Percentiles rank a stretch among this genome's conserved stretches.
phyloP scores from a whole-genome alignment of 2,113 vertebrate species.

The Nipponia nippon region DNA sequence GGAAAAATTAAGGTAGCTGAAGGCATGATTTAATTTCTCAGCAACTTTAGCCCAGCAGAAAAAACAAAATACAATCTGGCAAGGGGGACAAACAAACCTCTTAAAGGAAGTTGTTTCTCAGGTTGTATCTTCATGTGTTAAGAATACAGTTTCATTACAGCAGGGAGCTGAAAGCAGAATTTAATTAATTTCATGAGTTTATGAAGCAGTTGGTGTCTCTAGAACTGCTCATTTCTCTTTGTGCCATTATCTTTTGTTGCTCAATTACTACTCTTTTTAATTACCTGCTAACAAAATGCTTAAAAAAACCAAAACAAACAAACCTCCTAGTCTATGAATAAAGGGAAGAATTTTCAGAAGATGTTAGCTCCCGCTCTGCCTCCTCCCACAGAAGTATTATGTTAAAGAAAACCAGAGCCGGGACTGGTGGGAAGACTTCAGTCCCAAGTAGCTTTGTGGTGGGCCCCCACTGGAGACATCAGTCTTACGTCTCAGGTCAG shows the following conservation, averaged over 20 bases:
- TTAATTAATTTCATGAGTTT: not conserved
- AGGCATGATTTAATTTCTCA: conserved; percentile 24
- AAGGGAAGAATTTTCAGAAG: conserved; percentile 40
- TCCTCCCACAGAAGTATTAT: not conserved
- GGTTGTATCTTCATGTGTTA: not conserved
- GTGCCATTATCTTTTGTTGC: not conserved
- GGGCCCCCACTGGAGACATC: rapidly evolving
- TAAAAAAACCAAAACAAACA: not conserved
- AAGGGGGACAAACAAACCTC: not conserved
- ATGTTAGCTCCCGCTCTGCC: not conserved
- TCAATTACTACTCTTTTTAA: not conserved
- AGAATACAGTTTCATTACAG: not conserved
- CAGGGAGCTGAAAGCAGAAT: not conserved
- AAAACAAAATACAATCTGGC: not conserved
- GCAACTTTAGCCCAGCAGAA: not conserved
- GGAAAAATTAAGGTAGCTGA: not conserved
- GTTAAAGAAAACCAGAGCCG: not conserved
- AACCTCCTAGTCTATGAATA: not conserved
- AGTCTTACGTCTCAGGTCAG: not conserved
- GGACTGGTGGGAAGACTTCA: not conserved
- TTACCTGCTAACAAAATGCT: not conserved
- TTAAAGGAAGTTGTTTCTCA: not conserved
- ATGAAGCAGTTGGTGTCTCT: not conserved
- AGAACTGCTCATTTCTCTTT: not conserved
- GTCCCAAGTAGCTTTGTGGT: not conserved